phyloP scores from a whole-genome alignment of 2,797 vertebrate genomes.

The Alectoris magna region DNA sequence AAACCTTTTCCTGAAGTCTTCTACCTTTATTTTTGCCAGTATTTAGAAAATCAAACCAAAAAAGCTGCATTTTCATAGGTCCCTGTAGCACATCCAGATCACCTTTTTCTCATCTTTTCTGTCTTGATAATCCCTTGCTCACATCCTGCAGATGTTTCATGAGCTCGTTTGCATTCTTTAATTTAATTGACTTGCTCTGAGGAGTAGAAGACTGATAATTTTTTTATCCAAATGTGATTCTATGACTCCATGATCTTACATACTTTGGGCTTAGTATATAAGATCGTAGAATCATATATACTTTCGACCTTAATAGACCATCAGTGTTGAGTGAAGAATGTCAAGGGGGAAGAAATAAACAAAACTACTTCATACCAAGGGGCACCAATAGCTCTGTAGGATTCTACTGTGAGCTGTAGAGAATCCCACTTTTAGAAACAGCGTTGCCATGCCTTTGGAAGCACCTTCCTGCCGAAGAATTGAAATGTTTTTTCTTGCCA shows the following conservation, averaged over 20 bases:
- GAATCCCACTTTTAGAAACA: background rate
- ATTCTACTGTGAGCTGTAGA: background rate
- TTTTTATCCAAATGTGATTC: background rate
- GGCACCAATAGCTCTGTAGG: background rate
- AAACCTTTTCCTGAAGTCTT: background rate
- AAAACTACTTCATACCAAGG: background rate
- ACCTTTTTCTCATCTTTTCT: background rate
- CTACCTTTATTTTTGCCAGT: background rate
- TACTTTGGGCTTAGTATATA: background rate
- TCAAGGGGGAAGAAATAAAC: background rate
- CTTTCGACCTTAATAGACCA: background rate
- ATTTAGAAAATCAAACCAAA: background rate
- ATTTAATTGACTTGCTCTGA: constrained; percentile 19
- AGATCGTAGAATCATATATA: background rate
- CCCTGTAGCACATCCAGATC: background rate
- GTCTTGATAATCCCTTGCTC: background rate
- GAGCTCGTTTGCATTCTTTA: constrained; percentile 33
- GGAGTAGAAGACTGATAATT: background rate
- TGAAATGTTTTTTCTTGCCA: background rate
- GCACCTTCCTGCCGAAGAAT: background rate
- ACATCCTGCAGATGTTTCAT: background rate
- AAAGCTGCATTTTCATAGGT: background rate
- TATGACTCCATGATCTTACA: background rate
- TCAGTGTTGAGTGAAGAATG: background rate
- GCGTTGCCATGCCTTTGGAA: background rate